Conservation (phyloP, 2,797 vertebrate genomes). For the Parauchenoglanis punctatus region DNA sequence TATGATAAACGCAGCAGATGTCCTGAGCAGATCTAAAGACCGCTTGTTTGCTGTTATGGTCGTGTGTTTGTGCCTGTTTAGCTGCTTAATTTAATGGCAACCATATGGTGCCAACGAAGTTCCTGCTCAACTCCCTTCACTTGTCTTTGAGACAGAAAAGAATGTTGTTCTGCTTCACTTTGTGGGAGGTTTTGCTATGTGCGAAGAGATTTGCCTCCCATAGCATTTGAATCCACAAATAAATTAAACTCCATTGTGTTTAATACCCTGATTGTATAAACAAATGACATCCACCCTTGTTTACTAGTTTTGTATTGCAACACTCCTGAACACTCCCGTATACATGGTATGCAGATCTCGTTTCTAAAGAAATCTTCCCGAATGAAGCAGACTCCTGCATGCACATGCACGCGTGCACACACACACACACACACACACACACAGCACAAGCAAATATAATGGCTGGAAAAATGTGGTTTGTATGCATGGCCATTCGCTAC, state of each 20-base stretch:
- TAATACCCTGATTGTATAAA: neutral
- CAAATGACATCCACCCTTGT: neutral
- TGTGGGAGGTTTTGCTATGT: neutral
- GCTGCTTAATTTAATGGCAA: slow-evolving; percentile 23
- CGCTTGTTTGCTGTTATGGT: slow-evolving; percentile 4
- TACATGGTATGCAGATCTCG: neutral
- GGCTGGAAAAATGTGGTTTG: slow-evolving; percentile 23
- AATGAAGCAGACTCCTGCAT: neutral
- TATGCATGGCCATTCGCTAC: slow-evolving; percentile 7
- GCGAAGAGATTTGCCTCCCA: neutral
- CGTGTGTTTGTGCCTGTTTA: neutral
- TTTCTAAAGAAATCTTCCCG: neutral
- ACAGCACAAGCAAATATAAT: neutral
- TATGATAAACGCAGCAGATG: neutral
- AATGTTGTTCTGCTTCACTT: slow-evolving; percentile 24
- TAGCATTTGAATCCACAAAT: neutral
- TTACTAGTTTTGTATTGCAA: slow-evolving; percentile 6
- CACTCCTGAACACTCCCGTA: neutral
- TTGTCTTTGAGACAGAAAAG: slow-evolving; percentile 23
- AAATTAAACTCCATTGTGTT: neutral
- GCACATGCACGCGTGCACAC: no score
- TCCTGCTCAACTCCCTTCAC: neutral
- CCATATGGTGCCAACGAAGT: slow-evolving; percentile 31
- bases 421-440: neutral
- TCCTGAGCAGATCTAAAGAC: neutral